A percentile compares a stretch with the other conserved stretches of the same genome.
phyloP scores from a whole-genome alignment of 2,888 invertebrate genomes.

The Thereva unica region DNA sequence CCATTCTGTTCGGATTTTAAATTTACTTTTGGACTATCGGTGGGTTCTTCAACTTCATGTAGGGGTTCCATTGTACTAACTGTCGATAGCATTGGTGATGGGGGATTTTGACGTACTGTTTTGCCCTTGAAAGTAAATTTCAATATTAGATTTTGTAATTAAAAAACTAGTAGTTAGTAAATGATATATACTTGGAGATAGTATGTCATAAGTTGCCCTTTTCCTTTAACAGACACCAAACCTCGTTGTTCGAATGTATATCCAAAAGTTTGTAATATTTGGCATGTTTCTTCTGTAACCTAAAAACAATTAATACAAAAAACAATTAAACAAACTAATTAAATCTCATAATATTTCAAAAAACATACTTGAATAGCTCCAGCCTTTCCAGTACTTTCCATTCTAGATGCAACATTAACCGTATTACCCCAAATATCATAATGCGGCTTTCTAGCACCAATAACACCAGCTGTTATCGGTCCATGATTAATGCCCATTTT shows the following conservation, averaged over 20 bases:
- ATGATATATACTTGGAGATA: slow-evolving; percentile 71
- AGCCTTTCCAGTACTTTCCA: slow-evolving; percentile 97
- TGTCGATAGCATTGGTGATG: slow-evolving; percentile 45
- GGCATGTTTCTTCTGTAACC: slow-evolving; percentile 94
- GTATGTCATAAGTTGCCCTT: slow-evolving; percentile 94
- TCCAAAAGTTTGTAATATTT: slow-evolving; percentile 85
- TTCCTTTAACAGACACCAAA: slow-evolving; percentile 93
- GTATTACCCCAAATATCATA: slow-evolving; percentile 98
- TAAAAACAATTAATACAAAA: slow-evolving; percentile 52
- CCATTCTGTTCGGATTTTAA: not conserved
- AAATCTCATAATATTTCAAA: not conserved
- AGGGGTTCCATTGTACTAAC: slow-evolving; percentile 55
- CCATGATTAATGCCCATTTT: slow-evolving; percentile 96
- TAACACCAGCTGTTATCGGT: slow-evolving; percentile 93
- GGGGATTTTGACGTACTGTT: slow-evolving; percentile 40
- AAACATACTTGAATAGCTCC: slow-evolving; percentile 83
- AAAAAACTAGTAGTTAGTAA: not conserved
- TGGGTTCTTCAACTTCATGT: slow-evolving; percentile 58
- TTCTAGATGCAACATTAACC: slow-evolving; percentile 94
- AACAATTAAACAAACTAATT: not conserved
- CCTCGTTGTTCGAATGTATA: slow-evolving; percentile 94
- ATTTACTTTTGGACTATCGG: slow-evolving; percentile 49
- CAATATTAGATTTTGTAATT: slow-evolving; percentile 5
- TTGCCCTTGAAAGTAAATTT: slow-evolving; percentile 35
- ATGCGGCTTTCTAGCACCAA: slow-evolving; percentile 92